Evolutionary conservation across 1,140 invertebrate species (phyloP).

Genomic region (Dendroctonus valens): DNA sequence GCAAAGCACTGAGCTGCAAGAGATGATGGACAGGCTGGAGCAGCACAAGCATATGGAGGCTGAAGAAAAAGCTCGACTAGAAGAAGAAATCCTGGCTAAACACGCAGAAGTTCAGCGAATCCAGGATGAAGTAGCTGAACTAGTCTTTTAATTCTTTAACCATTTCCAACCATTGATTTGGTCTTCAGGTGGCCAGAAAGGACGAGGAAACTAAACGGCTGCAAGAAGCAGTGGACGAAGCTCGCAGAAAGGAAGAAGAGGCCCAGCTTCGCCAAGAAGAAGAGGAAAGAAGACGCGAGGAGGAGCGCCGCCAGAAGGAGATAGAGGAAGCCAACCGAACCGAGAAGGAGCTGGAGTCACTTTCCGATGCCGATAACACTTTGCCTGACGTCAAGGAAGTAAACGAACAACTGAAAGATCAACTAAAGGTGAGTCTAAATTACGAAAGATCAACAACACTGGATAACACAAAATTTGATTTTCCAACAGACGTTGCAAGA

Average conservation of each 20-base stretch:
- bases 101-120: conserved; percentile 86
- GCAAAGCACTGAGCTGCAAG: conserved; percentile 78
- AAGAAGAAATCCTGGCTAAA: conserved; percentile 84
- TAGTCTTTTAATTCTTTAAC: conserved; percentile 3
- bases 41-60: conserved; percentile 84
- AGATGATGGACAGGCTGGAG: conserved; percentile 89
- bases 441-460: not conserved
- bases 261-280: conserved; percentile 31
- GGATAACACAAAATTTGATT: not conserved
- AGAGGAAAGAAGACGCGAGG: conserved; percentile 36
- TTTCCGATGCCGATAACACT: conserved; percentile 43
- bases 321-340: conserved; percentile 25
- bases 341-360: conserved; percentile 39
- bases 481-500: conserved; percentile 38
- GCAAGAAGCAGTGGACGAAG: conserved; percentile 67
- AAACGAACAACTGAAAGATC: conserved; percentile 43
- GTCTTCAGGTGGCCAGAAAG: conserved; percentile 81
- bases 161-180: conserved; percentile 57
- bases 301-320: conserved; percentile 33
- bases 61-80: conserved; percentile 82
- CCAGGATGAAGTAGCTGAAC: conserved; percentile 73
- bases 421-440: conserved; percentile 40
- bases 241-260: conserved; percentile 32
- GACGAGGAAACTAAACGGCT: conserved; percentile 85
- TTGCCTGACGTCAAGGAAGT: conserved; percentile 44